Evolutionary conservation across 1,140 invertebrate genomes (phyloP), one percentile per base, ranked within the genome.

Genomic region (Microplitis demolitor): DNA sequence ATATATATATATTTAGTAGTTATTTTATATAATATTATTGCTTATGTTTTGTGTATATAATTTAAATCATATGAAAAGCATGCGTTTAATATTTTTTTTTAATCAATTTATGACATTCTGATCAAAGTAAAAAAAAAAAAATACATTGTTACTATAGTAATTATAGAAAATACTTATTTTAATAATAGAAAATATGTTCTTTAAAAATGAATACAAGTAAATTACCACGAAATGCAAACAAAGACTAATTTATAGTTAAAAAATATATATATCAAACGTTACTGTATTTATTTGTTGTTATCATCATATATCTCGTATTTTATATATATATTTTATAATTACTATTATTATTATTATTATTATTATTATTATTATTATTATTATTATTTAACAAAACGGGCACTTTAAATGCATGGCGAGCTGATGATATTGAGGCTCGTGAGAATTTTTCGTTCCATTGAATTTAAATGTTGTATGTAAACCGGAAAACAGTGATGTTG

Each of bases 391-490:
- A 24, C 24, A 24, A 66, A 64, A 58, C 24, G 9, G 37, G 62
- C 39, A 45, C 39, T 45, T 45, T 45, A 45, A 45, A 71, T 71
- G 53, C 71, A 74, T 45, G 75, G 62, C 35, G 69, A 60, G 53
- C 62, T 71, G 39, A 45, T 45, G 56, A 85, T 85, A 56, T 83
- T 83, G 56, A 87, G 76, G 71, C 74, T 85, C 13, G 71, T 83
- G 11, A 91, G 79, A 16, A 88, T 75, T 76, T 87, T 88, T 39
- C 85, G 82, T 77, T 91, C 90, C 3, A 78, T 66, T 13, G 77
- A 75, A 74, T 87, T 91, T 4, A 91, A 83, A 82, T 92, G 90
- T 71, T 89, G 89, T 54, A 84, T 81, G 74, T 91, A 92, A 5
- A 78, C 86, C 6, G 84, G 84, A 72, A 91, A 92, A 68, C 87